phyloP scores from a whole-genome alignment of 2,888 invertebrate species.

The Drepana falcataria region DNA sequence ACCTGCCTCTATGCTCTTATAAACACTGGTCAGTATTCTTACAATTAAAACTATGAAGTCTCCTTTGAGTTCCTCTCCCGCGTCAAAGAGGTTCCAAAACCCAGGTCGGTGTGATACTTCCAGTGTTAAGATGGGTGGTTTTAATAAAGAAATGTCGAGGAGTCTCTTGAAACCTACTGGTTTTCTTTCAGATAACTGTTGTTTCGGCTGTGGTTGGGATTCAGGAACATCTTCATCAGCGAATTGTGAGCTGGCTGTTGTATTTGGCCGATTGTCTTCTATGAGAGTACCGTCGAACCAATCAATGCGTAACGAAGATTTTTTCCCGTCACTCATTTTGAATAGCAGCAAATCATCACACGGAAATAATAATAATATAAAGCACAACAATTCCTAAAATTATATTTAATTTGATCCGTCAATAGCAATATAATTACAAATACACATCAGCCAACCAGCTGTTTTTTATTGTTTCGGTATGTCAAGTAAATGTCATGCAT shows the following conservation, averaged over 20 bases:
- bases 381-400: no score
- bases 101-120: slow-evolving; percentile 63
- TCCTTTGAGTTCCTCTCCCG: slow-evolving; percentile 49
- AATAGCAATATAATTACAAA: background rate
- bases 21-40: slow-evolving; percentile 58
- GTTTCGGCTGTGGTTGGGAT: slow-evolving; percentile 26
- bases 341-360: background rate
- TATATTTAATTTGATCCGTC: no score
- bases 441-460: slow-evolving; percentile 14
- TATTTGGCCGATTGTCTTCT: slow-evolving; percentile 39
- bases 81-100: slow-evolving; percentile 64
- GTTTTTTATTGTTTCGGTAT: slow-evolving; percentile 9
- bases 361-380: no score
- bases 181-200: slow-evolving; percentile 48
- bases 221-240: slow-evolving; percentile 45
- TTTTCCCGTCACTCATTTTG: slow-evolving; percentile 44
- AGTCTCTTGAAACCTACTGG: slow-evolving; percentile 69
- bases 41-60: slow-evolving; percentile 71
- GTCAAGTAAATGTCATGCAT: slow-evolving; percentile 10
- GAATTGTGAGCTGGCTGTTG: slow-evolving; percentile 30
- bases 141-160: slow-evolving; percentile 53
- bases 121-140: slow-evolving; percentile 54
- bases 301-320: slow-evolving; percentile 60
- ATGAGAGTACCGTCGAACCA: slow-evolving; percentile 72
- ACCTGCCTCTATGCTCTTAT: slow-evolving; percentile 41